Percentiles rank a stretch among this genome's conserved stretches.
phyloP scores from a whole-genome alignment of 2,797 vertebrate species.

The Lagorchestes hirsutus region DNA sequence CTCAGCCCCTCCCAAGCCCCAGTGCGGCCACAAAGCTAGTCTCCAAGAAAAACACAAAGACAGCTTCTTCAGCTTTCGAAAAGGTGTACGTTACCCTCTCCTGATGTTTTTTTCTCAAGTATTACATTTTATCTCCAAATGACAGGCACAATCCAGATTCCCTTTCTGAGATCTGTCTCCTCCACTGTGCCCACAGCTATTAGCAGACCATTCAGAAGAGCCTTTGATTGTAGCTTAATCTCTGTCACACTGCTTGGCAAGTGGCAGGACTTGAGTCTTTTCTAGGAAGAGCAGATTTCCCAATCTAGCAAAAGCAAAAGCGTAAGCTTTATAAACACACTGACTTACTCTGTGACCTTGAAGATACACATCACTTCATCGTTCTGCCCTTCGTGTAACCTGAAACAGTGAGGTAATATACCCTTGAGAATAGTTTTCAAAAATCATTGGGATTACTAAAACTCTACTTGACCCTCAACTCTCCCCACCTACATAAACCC shows the following conservation, averaged over 20 bases:
- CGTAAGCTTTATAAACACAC: slow-evolving; percentile 51
- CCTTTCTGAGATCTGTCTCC: slow-evolving; percentile 10
- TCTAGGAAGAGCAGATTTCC: slow-evolving; percentile 38
- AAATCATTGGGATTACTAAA: neutral
- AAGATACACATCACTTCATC: slow-evolving; percentile 35
- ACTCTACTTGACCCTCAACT: neutral
- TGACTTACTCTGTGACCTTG: slow-evolving; percentile 33
- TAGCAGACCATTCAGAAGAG: neutral
- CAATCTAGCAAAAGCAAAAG: slow-evolving; percentile 48
- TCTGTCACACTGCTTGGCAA: slow-evolving; percentile 41
- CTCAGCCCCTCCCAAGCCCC: neutral
- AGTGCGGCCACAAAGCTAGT: neutral
- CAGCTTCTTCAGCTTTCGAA: neutral
- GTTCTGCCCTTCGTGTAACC: slow-evolving; percentile 24
- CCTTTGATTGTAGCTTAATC: slow-evolving; percentile 53
- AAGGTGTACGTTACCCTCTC: neutral
- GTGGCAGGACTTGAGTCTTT: slow-evolving; percentile 44
- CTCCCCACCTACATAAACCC: neutral
- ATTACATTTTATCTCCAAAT: slow-evolving; percentile 45
- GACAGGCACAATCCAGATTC: slow-evolving; percentile 10
- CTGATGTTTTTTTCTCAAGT: neutral
- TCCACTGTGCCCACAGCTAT: slow-evolving; percentile 1
- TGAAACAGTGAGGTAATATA: neutral
- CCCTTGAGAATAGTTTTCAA: neutral
- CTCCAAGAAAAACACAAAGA: neutral